These are phyloP conservation scores for Nettapus auritus DNA, from an alignment of 2,113 vertebrate species.

Conservation along the genomic window DNA sequence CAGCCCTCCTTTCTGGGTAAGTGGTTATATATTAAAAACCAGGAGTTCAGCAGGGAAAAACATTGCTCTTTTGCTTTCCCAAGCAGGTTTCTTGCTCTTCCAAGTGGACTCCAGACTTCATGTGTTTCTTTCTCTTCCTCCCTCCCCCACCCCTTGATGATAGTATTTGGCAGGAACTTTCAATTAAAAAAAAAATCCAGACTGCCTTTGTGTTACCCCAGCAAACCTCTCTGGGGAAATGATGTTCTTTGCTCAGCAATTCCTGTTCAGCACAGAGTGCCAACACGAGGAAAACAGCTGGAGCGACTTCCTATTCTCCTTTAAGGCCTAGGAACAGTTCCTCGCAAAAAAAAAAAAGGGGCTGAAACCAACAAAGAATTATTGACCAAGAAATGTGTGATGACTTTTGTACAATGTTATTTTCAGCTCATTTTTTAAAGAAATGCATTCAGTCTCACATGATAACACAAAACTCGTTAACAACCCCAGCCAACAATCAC, in stretches of 20 bases:
- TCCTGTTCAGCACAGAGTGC: conserved; percentile 51
- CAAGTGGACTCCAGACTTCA: conserved; percentile 26
- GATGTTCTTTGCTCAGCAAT: conserved; percentile 71
- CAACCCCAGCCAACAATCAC: not conserved
- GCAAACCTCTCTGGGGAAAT: conserved; percentile 60
- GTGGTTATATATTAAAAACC: not conserved
- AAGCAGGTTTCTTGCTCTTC: conserved; percentile 26
- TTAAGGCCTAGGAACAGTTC: conserved; percentile 34
- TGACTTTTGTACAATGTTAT: not conserved
- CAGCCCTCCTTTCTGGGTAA: conserved; percentile 22
- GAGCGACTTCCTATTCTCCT: conserved; percentile 53
- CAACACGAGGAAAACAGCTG: conserved; percentile 66
- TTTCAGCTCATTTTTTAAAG: not conserved
- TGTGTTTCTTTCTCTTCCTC: not conserved
- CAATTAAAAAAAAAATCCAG: conserved; percentile 54
- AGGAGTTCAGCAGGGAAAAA: conserved; percentile 3
- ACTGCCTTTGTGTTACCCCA: conserved; percentile 53
- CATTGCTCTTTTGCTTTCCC: not conserved
- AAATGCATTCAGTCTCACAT: not conserved
- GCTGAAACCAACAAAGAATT: not conserved
- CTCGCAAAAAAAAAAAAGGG: not conserved
- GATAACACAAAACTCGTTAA: not conserved
- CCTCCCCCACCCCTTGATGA: not conserved
- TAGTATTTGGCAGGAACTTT: conserved; percentile 69
- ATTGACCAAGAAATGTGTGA: not conserved